phyloP scores from a whole-genome alignment of 2,888 invertebrate genomes.

The Crocallis elinguaria region DNA sequence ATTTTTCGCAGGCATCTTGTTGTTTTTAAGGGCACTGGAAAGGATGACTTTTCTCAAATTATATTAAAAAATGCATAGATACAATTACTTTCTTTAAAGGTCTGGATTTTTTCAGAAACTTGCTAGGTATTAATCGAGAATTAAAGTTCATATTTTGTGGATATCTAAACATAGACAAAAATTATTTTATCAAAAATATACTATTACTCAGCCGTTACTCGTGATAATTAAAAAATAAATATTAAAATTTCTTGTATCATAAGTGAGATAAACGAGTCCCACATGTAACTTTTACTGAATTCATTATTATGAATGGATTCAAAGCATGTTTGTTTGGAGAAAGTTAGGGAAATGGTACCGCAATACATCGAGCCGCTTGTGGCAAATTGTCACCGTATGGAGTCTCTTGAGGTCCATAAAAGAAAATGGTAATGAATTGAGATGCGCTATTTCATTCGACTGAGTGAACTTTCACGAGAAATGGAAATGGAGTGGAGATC shows the following conservation, averaged over 20 bases:
- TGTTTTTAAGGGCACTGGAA: too few species aligned
- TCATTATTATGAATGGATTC: not conserved
- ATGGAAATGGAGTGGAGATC: conserved; percentile 11
- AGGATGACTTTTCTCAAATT: too few species aligned
- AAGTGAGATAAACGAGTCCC: too few species aligned
- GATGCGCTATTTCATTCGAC: conserved; percentile 31
- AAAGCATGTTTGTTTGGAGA: not conserved
- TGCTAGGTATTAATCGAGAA: too few species aligned
- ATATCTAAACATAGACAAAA: too few species aligned
- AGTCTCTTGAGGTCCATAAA: conserved; percentile 31
- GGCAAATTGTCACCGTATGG: conserved; percentile 35
- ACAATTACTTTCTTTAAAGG: too few species aligned
- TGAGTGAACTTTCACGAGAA: conserved; percentile 23
- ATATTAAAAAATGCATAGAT: too few species aligned
- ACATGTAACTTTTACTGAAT: not conserved
- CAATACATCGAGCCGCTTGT: conserved; percentile 18
- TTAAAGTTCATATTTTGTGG: too few species aligned
- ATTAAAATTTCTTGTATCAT: not conserved
- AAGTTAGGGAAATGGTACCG: conserved; percentile 24
- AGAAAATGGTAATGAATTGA: conserved; percentile 39
- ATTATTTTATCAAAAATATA: too few species aligned
- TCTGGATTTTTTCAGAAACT: too few species aligned
- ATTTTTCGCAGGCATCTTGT: too few species aligned
- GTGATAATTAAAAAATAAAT: not conserved
- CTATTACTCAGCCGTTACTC: too few species aligned